phyloP scores from a whole-genome alignment of 2,113 vertebrate species.

The Cettia cetti region DNA sequence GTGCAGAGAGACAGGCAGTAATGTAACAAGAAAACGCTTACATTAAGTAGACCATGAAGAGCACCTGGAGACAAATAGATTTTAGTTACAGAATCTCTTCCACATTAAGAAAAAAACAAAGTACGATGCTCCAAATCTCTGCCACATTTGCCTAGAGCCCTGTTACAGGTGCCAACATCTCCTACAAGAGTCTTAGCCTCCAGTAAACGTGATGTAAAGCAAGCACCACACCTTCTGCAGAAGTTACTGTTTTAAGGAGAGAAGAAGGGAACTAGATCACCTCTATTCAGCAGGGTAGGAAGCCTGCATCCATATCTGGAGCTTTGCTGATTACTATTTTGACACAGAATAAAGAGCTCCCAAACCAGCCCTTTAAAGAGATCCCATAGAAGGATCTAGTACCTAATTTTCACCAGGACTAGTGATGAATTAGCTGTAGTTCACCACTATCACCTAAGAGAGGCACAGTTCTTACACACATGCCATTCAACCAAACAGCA shows the following conservation, averaged over 20 bases:
- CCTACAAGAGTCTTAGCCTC: not conserved
- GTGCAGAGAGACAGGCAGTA: not conserved
- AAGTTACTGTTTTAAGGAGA: accelerated
- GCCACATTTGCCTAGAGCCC: not conserved
- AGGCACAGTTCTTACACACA: accelerated
- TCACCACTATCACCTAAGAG: not conserved
- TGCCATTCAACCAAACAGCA: accelerated
- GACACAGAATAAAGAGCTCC: not conserved
- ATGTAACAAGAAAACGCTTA: not conserved
- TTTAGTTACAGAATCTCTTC: not conserved
- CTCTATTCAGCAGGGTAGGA: not conserved
- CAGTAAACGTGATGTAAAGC: accelerated
- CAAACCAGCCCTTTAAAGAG: accelerated
- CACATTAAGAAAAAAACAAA: not conserved
- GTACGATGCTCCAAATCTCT: not conserved
- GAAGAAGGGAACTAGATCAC: accelerated
- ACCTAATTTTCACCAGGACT: not conserved
- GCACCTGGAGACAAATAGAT: not conserved
- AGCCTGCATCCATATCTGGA: accelerated
- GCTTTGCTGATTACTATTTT: accelerated
- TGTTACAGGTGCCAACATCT: not conserved
- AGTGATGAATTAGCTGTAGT: accelerated
- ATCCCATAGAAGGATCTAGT: accelerated
- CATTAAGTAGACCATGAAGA: not conserved
- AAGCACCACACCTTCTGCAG: not conserved